Evolutionary conservation across 2,888 invertebrate genomes (phyloP), one percentile per base, ranked within the genome.

Genomic region (Aproaerema taeniolella): DNA sequence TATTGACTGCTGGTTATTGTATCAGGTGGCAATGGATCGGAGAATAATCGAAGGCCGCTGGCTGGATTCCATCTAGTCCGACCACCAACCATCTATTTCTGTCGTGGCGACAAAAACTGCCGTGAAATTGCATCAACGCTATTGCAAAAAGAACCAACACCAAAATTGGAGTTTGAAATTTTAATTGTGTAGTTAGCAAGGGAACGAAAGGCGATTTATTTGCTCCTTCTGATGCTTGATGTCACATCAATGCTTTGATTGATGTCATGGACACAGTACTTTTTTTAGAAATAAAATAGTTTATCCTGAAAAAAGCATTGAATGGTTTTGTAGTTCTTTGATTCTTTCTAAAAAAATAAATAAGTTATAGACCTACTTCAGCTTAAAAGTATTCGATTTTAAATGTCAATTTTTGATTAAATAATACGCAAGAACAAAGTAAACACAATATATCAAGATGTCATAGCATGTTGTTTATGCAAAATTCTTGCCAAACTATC

Each of bases 1-100:
- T 75, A 75, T 74, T 67, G 77, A 63, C 67, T 71, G 64, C 53
- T 64, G 66, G 65, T 68, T 69, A 71, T 66, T 67, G 70, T 66
- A 57, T 62, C 61, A 62, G 48, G 55, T 53, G 53, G 50, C 59
- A 58, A 59, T 61, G 55, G 58, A 67, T 65, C 53, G 53, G 59
- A 57, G 66, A 63, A n/a, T 67, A 65, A 71, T 66, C 64, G 75
- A 79, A 80, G 77, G 75, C 69, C 73, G 52, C 38, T 30, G 31
- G 25, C 41, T 38, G 55, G 55, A 50, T 56, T 52, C 52, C 49
- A 48, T 41, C 47, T 50, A 57, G 52, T 38, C 29, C 17, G 12
- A 26, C 12, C 31, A 15, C 11, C 34, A 15, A 24, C 49, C 58
- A 55, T 67, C 72, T 76, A 72, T 71, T 75, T 70, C 52, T 58